Percentiles rank a stretch among this genome's conserved stretches.
phyloP scores from a whole-genome alignment of 2,113 vertebrate species.

The rat (Rattus norvegicus) region DNA sequence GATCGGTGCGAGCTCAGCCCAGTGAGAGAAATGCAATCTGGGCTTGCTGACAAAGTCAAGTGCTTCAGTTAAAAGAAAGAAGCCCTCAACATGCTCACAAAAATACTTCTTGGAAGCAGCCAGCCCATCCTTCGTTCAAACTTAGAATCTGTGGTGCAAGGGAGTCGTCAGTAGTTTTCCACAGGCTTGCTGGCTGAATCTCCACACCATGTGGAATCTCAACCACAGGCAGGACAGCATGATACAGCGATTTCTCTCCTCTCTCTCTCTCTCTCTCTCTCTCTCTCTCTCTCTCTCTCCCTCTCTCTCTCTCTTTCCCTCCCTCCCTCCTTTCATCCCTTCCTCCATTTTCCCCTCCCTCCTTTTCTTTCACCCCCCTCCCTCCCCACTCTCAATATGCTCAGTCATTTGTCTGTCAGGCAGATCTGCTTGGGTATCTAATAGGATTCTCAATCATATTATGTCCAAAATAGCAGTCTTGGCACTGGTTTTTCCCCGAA shows the following conservation, averaged over 20 bases:
- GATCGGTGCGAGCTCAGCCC: not conserved
- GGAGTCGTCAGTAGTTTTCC: conserved; percentile 28
- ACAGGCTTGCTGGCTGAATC: not conserved
- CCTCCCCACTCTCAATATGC: not conserved
- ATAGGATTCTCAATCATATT: not conserved
- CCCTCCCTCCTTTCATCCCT: rapidly evolving
- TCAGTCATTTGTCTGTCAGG: not conserved
- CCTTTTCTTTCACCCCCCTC: not conserved
- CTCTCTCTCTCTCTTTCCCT: rapidly evolving
- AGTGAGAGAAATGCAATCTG: conserved; percentile 17
- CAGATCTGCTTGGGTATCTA: not conserved
- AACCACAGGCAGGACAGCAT: not conserved
- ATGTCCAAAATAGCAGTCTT: not conserved
- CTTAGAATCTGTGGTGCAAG: not conserved
- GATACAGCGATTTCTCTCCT: not conserved
- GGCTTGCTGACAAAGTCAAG: conserved; percentile 29
- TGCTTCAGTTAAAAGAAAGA: not conserved
- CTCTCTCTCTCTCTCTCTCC: not conserved
- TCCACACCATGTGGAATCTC: not conserved
- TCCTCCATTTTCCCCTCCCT: not conserved
- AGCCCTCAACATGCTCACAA: not conserved
- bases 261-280: not conserved
- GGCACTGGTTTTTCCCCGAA: not conserved
- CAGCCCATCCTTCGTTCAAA: not conserved
- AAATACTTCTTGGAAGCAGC: conserved; percentile 43